These are phyloP conservation scores for Brachionus sp. DNA, from an alignment of 1,140 invertebrate genomes.

Conservation along the genomic window DNA sequence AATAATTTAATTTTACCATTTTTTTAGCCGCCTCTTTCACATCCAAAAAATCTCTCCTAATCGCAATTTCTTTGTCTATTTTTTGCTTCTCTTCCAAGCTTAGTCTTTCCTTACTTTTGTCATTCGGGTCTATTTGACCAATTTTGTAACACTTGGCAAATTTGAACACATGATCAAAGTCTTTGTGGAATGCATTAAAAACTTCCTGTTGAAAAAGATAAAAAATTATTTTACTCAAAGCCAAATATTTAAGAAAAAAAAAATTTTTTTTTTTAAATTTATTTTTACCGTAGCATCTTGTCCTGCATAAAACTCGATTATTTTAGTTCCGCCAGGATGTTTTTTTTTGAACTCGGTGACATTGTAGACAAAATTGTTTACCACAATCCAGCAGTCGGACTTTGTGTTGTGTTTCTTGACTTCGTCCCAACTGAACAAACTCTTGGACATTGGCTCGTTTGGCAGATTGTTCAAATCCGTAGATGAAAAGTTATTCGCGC, in stretches of 20 bases:
- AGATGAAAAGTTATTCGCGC: conserved; percentile 17
- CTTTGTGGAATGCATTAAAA: conserved; percentile 35
- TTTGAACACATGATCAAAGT: conserved; percentile 14
- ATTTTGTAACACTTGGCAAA: conserved; percentile 13
- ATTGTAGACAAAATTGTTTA: conserved; percentile 56
- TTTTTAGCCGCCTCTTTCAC: not conserved
- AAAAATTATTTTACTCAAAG: not conserved
- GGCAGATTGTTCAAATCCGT: not conserved
- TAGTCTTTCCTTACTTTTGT: not conserved
- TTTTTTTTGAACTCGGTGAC: conserved; percentile 54
- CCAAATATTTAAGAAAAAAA: not conserved
- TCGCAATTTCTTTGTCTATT: not conserved
- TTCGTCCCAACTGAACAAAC: conserved; percentile 50
- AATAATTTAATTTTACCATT: not conserved
- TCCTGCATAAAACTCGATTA: conserved; percentile 56
- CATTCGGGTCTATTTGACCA: conserved; percentile 4
- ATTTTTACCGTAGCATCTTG: conserved; percentile 54
- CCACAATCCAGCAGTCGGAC: conserved; percentile 54
- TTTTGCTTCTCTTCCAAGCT: not conserved
- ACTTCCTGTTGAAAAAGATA: conserved; percentile 49
- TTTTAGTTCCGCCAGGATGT: conserved; percentile 56
- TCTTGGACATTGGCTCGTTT: not conserved
- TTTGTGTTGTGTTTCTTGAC: conserved; percentile 48
- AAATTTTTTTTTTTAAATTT: not conserved
- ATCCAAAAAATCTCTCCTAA: conserved; percentile 39